These are phyloP conservation scores for Penaeus indicus DNA, from an alignment of 1,140 invertebrate genomes.

Conservation along the genomic window DNA sequence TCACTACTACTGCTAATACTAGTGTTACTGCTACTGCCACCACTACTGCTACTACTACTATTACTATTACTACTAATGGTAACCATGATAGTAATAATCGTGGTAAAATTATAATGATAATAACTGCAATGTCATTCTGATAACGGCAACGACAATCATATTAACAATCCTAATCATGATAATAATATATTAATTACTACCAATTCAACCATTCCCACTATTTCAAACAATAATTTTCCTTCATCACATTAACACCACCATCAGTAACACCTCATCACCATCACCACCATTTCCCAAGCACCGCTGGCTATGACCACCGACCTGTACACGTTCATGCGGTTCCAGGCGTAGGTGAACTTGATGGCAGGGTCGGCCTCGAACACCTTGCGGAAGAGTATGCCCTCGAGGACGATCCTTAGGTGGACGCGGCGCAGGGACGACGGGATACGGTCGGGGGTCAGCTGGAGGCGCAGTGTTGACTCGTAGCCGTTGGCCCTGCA, in stretches of 20 bases:
- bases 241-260: not conserved
- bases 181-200: too few species aligned
- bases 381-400: constrained; percentile 90
- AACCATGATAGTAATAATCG: too few species aligned
- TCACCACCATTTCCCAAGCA: not conserved
- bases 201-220: too few species aligned
- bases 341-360: constrained; percentile 97
- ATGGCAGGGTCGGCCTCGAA: constrained; percentile 97
- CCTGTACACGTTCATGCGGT: constrained; percentile 90
- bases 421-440: constrained; percentile 87
- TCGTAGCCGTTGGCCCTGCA: constrained; percentile 80
- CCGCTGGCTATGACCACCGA: constrained; percentile 38
- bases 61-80: too few species aligned
- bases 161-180: too few species aligned
- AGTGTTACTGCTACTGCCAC: too few species aligned
- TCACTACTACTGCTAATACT: too few species aligned
- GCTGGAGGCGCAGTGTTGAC: constrained; percentile 92
- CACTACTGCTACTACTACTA: too few species aligned
- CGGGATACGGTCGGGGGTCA: constrained; percentile 89
- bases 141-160: too few species aligned
- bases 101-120: too few species aligned
- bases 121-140: too few species aligned
- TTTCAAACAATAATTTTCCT: too few species aligned
- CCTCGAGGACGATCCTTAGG: constrained; percentile 92
- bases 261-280: not conserved